Base-by-base conservation (phyloP, 1,140 invertebrate genomes). In the Sarcophaga bullata region DNA sequence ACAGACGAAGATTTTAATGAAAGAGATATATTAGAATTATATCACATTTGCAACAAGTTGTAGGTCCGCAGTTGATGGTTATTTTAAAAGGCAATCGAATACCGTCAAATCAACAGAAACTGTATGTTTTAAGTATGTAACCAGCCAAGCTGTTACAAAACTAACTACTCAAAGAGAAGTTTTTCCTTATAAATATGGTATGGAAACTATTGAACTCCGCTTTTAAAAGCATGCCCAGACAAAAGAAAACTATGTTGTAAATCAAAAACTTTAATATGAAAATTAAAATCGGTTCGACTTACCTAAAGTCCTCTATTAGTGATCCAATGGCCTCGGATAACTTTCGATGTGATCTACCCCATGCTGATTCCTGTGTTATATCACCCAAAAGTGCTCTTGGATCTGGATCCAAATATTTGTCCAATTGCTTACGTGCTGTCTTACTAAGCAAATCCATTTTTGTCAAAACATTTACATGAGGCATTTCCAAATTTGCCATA, bases 401-500 rank as follows among this genome's bases (percentile, higher is more conserved):
- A 90, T 98, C 96, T 47, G 97, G 97, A 85, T 98, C 96, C 82
- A 98, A 88, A 89, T 94, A 97, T 86, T 94, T 92, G 62, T 98
- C 96, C 47, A 99, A 86, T 85, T 95, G 93, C 86, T 95, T 96
- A 78, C 93, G 93, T 6, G 96, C 94, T 48, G 93, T 92, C 89
- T 96, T 96, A 84, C 94, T 97, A 1, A 99, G 90, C 6, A 99
- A 91, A 92, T 99, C 98, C 92, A 99, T 95, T 93, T 99, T 99
- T 48, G 96, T 96, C 72, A 99, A 91, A 73, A 99, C 93, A 91
- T 98, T 99, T 0, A 99, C 92, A 91, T 99, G 97, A 8, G 98
- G 95, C 82, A 98, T 91, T 92, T 99, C 98, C 76, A 99, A 91
- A 90, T 97, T 98, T 15, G 99, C 95, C 98, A 99, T 99, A 0